These are phyloP conservation scores for Galeopsomyia nigrocyanea DNA, from an alignment of 2,888 invertebrate genomes.

Conservation along the genomic window DNA sequence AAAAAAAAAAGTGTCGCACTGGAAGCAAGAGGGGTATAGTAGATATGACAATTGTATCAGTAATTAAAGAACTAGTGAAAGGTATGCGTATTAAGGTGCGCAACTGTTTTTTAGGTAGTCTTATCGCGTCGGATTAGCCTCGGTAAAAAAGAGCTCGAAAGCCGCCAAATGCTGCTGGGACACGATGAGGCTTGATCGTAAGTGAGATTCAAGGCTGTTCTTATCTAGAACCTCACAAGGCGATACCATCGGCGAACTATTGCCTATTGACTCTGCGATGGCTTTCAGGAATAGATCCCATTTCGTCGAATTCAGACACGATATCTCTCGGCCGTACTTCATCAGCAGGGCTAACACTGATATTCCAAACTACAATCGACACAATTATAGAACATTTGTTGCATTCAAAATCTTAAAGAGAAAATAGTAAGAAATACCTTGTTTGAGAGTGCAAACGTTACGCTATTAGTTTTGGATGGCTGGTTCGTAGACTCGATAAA, in stretches of 20 bases:
- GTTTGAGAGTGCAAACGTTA: slow-evolving; percentile 70
- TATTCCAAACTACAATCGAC: slow-evolving; percentile 71
- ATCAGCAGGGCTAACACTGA: slow-evolving; percentile 72
- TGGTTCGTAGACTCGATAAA: slow-evolving; percentile 60
- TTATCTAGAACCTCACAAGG: slow-evolving; percentile 62
- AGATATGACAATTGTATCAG: slow-evolving; percentile 13
- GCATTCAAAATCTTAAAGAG: too few species aligned
- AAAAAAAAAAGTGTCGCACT: slow-evolving; percentile 22
- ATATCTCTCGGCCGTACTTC: slow-evolving; percentile 70
- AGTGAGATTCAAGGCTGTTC: slow-evolving; percentile 60
- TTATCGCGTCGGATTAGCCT: slow-evolving; percentile 64
- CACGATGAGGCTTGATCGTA: slow-evolving; percentile 59
- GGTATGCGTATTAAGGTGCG: background rate
- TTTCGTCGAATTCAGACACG: slow-evolving; percentile 49
- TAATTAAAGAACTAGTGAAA: slow-evolving; percentile 5
- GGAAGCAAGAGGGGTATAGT: slow-evolving; percentile 26
- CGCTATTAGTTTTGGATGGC: slow-evolving; percentile 61
- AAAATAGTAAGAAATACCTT: slow-evolving; percentile 63
- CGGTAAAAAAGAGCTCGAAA: slow-evolving; percentile 62
- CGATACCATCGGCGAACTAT: slow-evolving; percentile 55
- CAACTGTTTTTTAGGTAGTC: background rate
- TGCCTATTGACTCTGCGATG: slow-evolving; percentile 57
- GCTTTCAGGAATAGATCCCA: slow-evolving; percentile 55
- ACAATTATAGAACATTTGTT: too few species aligned
- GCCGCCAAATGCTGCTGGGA: slow-evolving; percentile 59